phyloP scores from a whole-genome alignment of 2,888 invertebrate species.

The Allophyes oxyacanthae region DNA sequence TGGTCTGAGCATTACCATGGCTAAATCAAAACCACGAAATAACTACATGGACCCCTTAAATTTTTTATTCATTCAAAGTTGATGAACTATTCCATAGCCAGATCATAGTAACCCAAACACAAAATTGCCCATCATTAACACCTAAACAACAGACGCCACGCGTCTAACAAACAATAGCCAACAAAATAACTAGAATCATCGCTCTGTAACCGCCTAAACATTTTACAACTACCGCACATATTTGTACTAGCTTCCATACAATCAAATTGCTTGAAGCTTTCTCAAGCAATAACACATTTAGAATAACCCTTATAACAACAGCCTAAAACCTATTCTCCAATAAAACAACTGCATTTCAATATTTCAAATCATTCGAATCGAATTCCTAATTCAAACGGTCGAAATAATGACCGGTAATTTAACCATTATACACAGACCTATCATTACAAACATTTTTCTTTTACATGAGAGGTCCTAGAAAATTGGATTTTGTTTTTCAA shows the following conservation, averaged over 20 bases:
- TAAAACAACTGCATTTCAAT: slow-evolving; percentile 15
- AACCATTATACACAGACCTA: slow-evolving; percentile 56
- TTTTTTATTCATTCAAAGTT: slow-evolving; percentile 13
- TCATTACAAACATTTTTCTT: not conserved
- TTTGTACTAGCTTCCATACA: slow-evolving; percentile 54
- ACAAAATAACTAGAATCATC: slow-evolving; percentile 72
- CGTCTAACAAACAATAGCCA: slow-evolving; percentile 71
- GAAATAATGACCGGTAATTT: slow-evolving; percentile 78
- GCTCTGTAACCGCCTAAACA: slow-evolving; percentile 64
- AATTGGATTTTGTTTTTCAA: slow-evolving; percentile 67
- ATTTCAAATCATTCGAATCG: slow-evolving; percentile 49
- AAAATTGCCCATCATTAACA: slow-evolving; percentile 69
- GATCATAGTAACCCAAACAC: slow-evolving; percentile 38
- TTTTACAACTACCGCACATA: slow-evolving; percentile 66
- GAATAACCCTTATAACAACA: slow-evolving; percentile 23
- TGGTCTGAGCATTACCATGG: no score
- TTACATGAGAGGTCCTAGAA: slow-evolving; percentile 39
- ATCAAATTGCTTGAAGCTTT: slow-evolving; percentile 64
- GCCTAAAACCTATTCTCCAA: slow-evolving; percentile 13
- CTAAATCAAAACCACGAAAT: not conserved
- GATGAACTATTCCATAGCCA: slow-evolving; percentile 23
- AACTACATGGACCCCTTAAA: not conserved
- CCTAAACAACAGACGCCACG: slow-evolving; percentile 67
- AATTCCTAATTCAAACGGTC: slow-evolving; percentile 81
- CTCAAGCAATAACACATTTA: slow-evolving; percentile 15